Evolutionary conservation across 2,888 invertebrate species (phyloP).

Genomic region (Melieria omissa): DNA sequence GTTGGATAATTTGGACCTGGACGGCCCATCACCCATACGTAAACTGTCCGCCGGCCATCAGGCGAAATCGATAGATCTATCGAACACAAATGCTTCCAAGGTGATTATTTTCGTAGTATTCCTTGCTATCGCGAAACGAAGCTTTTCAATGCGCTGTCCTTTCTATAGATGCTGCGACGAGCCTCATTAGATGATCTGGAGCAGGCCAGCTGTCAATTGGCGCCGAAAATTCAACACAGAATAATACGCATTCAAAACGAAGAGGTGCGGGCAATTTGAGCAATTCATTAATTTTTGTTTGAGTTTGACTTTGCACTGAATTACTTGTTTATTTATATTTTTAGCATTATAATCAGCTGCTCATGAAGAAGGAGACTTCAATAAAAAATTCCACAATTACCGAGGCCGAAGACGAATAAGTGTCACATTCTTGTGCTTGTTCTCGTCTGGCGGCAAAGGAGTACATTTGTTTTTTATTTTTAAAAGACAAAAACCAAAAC

Average conservation of each 20-base stretch:
- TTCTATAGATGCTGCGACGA: slow-evolving; percentile 72
- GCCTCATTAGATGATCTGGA: slow-evolving; percentile 86
- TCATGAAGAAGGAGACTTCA: slow-evolving; percentile 63
- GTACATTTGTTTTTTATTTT: background rate
- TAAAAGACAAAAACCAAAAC: background rate
- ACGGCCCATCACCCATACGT: slow-evolving; percentile 78
- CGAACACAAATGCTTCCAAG: slow-evolving; percentile 62
- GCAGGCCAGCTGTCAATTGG: slow-evolving; percentile 81
- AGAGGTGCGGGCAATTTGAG: slow-evolving; percentile 70
- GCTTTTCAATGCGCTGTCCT: background rate
- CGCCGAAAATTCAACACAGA: slow-evolving; percentile 84
- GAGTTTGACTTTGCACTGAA: slow-evolving; percentile 2
- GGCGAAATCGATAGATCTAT: slow-evolving; percentile 61
- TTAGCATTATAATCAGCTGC: slow-evolving; percentile 63
- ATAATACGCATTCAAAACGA: slow-evolving; percentile 80
- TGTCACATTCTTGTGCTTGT: background rate
- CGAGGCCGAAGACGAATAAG: slow-evolving; percentile 74
- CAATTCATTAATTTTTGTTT: background rate
- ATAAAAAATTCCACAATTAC: slow-evolving; percentile 78
- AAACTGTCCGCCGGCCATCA: slow-evolving; percentile 63
- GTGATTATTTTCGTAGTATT: slow-evolving; percentile 42
- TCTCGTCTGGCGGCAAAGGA: too few relatives aligned
- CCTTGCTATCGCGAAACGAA: too few relatives aligned
- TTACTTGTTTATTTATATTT: slow-evolving; percentile 21
- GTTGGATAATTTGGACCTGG: slow-evolving; percentile 76